Percentiles rank a stretch among this genome's conserved stretches.
phyloP scores from a whole-genome alignment of 2,888 invertebrate genomes.

The Adelognathus sp. region DNA sequence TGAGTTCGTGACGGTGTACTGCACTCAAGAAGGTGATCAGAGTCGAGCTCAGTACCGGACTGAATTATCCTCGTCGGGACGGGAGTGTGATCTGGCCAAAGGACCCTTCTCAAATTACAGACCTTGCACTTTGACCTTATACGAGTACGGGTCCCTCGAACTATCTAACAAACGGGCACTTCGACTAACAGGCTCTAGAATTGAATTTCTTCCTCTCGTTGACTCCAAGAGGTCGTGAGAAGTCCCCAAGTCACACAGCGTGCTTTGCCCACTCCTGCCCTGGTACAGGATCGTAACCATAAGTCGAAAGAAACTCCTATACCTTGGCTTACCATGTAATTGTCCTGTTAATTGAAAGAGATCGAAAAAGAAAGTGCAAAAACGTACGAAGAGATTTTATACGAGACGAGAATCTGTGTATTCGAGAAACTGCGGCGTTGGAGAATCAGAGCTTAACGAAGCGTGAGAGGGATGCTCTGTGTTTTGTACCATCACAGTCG shows the following conservation, averaged over 20 bases:
- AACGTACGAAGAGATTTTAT: background rate
- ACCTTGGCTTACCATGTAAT: too few species aligned
- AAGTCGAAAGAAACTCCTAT: too few species aligned
- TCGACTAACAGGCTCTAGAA: background rate
- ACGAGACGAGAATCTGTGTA: background rate
- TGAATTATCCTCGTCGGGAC: background rate
- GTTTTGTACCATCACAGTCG: background rate
- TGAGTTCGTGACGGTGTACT: constrained; percentile 15
- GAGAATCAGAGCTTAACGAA: constrained; percentile 9
- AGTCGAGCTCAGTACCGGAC: constrained; percentile 2
- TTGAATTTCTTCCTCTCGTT: background rate
- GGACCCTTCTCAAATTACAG: constrained; percentile 5
- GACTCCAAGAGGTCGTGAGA: background rate
- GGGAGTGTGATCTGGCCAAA: constrained; percentile 4
- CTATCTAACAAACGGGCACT: background rate
- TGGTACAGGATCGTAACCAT: too few species aligned
- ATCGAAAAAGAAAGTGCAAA: background rate
- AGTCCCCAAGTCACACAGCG: too few species aligned
- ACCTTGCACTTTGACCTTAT: constrained; percentile 3
- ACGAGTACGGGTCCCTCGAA: background rate
- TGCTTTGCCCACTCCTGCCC: too few species aligned
- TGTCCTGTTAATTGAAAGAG: background rate
- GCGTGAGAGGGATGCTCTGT: background rate
- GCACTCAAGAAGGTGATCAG: constrained; percentile 9
- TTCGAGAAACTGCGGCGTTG: background rate